Base-by-base conservation (phyloP, 2,113 vertebrate genomes). In the Boleophthalmus pectinirostris region DNA sequence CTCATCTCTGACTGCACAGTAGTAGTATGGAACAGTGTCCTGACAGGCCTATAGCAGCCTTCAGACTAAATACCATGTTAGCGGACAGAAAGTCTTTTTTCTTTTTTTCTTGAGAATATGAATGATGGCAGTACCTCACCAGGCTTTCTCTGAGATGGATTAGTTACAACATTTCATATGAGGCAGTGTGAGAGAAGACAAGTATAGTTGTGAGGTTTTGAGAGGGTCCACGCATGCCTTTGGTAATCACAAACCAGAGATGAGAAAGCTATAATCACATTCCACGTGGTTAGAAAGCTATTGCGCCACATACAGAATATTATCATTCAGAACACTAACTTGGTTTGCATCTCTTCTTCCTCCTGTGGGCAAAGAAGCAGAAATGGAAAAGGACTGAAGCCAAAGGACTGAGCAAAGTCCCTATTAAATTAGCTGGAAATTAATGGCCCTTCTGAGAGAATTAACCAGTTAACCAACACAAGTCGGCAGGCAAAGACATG, bases 301-400 rank as follows among this genome's bases (percentile, higher is more conserved):
- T 73, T 78, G 77, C 51, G 68, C 69, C 72, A 72, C 45, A 78
- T 53, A 46, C 63, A 45, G 18, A 12, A 43, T 58, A 25, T 79
- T 61, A 83, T 84, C 70, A 82, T 81, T 82, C 74, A 57, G 16
- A 49, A 67, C 79, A 94, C 93, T 93, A 89, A 94, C 93, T 91
- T 93, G 83, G 75, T 82, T 74, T 84, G 76, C 69, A 86, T 78
- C 73, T 88, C 82, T 58, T 77, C 88, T 66, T 87, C 84, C 69
- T 84, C 85, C 90, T 91, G 83, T 69, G 58, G 78, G 79, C 24
- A 82, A 77, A 82, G 69, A 75, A 70, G 65, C 20, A 69, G 21
- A 75, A 66, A 83, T 29, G 73, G 83, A 70, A 85, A 82, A 75
- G 51, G 72, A 46, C 25, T 69, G 76, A 82, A 68, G 69, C 46